phyloP scores from a whole-genome alignment of 2,888 invertebrate genomes.

The Synanthedon vespiformis region DNA sequence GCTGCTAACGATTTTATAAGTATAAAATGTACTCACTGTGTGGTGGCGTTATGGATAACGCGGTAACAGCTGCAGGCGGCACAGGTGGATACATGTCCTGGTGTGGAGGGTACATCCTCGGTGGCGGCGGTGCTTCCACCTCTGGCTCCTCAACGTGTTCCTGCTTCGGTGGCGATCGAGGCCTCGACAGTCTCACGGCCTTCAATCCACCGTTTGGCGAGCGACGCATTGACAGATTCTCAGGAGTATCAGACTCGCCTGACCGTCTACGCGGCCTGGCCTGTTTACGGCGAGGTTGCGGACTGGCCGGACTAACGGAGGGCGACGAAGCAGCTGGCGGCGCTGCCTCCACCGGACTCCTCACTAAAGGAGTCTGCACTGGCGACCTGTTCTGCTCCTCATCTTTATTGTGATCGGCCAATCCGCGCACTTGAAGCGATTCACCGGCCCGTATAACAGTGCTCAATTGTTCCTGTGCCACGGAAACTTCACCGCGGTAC shows the following conservation, averaged over 20 bases:
- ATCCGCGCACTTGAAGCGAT: conserved; percentile 84
- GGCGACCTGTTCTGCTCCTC: conserved; percentile 48
- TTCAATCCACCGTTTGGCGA: conserved; percentile 50
- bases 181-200: conserved; percentile 50
- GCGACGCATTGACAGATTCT: conserved; percentile 74
- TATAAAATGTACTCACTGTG: conserved; percentile 74
- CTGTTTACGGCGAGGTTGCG: conserved; percentile 87
- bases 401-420: conserved; percentile 75
- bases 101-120: conserved; percentile 64
- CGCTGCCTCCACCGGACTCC: conserved; percentile 54
- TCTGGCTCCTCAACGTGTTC: conserved; percentile 48
- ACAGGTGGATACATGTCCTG: conserved; percentile 80
- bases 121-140: conserved; percentile 69
- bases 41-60: conserved; percentile 83
- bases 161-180: conserved; percentile 52
- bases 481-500: conserved; percentile 93
- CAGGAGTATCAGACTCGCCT: conserved; percentile 74
- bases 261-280: conserved; percentile 87
- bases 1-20: not conserved
- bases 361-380: conserved; percentile 49
- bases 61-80: conserved; percentile 75
- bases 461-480: conserved; percentile 85
- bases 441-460: conserved; percentile 90
- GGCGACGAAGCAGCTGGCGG: conserved; percentile 57
- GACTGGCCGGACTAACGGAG: conserved; percentile 75